Evolutionary conservation across 2,888 invertebrate genomes (phyloP).

Genomic region (Drosophila mercatorum): DNA sequence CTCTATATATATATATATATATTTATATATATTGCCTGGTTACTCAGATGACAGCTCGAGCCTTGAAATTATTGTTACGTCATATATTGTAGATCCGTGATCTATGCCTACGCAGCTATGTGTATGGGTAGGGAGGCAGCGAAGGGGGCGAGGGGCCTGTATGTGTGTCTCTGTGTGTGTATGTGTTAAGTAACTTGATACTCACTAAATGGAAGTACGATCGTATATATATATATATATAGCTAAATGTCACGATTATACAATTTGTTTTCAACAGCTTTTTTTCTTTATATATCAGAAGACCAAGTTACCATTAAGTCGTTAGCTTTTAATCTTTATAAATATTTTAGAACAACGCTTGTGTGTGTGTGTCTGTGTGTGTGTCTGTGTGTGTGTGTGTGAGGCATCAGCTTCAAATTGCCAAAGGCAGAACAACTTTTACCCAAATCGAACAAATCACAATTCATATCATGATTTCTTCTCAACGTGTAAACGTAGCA

Average conservation of each 20-base stretch:
- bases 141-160: background rate
- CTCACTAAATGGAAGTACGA: constrained; percentile 52
- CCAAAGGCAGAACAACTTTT: too few species aligned
- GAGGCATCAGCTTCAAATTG: too few species aligned
- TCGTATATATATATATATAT: constrained; percentile 33
- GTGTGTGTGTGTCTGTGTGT: constrained; percentile 17
- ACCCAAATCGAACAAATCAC: background rate
- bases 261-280: constrained; percentile 41
- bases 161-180: constrained; percentile 8
- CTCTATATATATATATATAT: too few species aligned
- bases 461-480: constrained; percentile 1
- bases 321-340: constrained; percentile 68
- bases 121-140: constrained; percentile 30
- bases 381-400: constrained; percentile 29
- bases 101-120: constrained; percentile 64
- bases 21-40: constrained; percentile 24
- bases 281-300: constrained; percentile 49
- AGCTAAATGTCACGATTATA: constrained; percentile 47
- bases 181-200: constrained; percentile 53
- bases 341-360: constrained; percentile 65
- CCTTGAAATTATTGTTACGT: constrained; percentile 45
- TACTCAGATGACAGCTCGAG: constrained; percentile 47
- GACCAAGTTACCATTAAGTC: constrained; percentile 78
- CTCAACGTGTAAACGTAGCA: constrained; percentile 9
- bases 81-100: constrained; percentile 43